Evolutionary conservation across 1,140 invertebrate genomes (phyloP), one percentile per base, ranked within the genome.

Genomic region (Habropoda laboriosa): DNA sequence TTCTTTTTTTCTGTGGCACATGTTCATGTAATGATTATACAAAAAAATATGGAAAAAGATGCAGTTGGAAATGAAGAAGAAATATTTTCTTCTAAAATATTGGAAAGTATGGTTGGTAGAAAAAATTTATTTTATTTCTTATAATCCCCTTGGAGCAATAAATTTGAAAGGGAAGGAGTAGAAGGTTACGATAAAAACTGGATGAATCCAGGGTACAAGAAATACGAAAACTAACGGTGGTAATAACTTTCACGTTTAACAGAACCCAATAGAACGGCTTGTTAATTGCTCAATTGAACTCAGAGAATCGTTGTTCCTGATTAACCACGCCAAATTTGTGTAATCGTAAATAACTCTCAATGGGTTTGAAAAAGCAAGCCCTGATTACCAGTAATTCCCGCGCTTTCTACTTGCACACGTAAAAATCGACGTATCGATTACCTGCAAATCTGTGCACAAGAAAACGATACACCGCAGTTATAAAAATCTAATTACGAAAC

Each of bases 281-380:
- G 47, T 66, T 55, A 75, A 66, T 55, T 55, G 10, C 61, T 21
- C 16, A 38, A 45, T 38, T 38, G 24, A 70, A 55, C 42, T n/a
- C 42, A n/a, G 55, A 70, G 40, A 35, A 71, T 60, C 30, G n/a
- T 45, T 40, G n/a, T 58, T 60, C 16, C 42, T 67, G 61, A 75
- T 67, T 75, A 75, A 75, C 35, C 61, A 21, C 27, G 24, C 38
- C 35, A 6, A 53, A 64, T 75, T 75, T 66, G 47, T 13, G 61
- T 53, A 75, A 53, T 55, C 73, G 45, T 55, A 75, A 67, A 75
- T 55, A 75, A 53, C 61, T 53, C 27, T 35, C 67, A 75, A 66
- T 66, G 49, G 49, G 61, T n/a, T 32, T n/a, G 27, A 75, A 66
- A 75, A 61, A 55, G 67, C 47, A 42, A 42, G 35, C 35, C n/a